Conservation (phyloP, 2,888 invertebrate genomes). For the Celastrina argiolus region DNA sequence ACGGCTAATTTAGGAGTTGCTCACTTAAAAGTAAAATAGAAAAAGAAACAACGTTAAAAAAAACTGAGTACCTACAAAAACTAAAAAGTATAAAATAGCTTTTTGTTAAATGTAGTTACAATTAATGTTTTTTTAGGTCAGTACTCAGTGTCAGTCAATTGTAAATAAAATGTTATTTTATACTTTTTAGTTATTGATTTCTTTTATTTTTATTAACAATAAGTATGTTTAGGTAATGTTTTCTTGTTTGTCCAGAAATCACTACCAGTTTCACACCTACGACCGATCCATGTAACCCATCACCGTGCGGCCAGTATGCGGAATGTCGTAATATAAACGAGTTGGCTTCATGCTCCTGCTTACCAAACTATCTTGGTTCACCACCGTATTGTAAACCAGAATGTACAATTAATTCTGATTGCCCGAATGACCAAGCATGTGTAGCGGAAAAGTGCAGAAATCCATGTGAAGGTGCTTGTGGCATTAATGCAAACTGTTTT, state of each 20-base stretch:
- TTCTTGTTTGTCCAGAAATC: conserved; percentile 46
- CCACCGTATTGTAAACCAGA: conserved; percentile 82
- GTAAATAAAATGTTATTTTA: background rate
- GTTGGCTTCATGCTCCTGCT: conserved; percentile 84
- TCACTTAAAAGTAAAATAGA: no score
- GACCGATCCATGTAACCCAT: conserved; percentile 83
- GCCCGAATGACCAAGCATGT: conserved; percentile 81
- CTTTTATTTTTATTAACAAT: background rate
- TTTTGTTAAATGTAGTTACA: no score
- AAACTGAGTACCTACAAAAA: no score
- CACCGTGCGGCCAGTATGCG: conserved; percentile 85
- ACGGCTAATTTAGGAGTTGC: no score
- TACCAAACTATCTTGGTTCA: conserved; percentile 80
- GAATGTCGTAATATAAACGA: conserved; percentile 85
- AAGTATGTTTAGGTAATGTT: conserved; percentile 22
- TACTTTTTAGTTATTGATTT: no score
- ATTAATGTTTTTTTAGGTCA: no score
- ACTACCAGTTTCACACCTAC: conserved; percentile 54
- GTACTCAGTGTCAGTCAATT: no score
- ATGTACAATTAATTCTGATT: conserved; percentile 82
- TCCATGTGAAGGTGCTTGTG: conserved; percentile 84
- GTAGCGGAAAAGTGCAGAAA: conserved; percentile 82
- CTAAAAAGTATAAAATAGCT: no score
- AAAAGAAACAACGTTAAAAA: no score
- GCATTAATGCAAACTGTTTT: conserved; percentile 81